phyloP scores from a whole-genome alignment of 2,113 vertebrate species.

The Lepus europaeus region DNA sequence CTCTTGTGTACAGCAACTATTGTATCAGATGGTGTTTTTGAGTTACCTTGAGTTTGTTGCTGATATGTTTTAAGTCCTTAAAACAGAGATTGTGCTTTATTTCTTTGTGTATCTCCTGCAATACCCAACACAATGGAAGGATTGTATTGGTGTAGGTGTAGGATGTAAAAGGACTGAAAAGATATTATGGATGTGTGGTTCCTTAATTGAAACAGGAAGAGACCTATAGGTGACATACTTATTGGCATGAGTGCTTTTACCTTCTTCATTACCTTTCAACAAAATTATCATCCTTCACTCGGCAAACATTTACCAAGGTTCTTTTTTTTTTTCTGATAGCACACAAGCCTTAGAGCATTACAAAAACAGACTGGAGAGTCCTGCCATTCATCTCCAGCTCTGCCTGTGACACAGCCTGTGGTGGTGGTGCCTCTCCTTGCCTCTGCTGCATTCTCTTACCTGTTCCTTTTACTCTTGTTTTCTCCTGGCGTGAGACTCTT shows the following conservation, averaged over 20 bases:
- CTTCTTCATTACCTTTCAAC: not conserved
- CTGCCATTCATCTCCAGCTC: not conserved
- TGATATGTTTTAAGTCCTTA: not conserved
- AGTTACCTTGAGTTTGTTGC: not conserved
- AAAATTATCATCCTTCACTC: not conserved
- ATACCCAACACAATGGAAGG: no score
- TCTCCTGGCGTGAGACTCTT: constrained; percentile 8
- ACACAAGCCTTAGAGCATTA: not conserved
- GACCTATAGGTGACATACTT: not conserved
- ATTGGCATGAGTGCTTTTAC: not conserved
- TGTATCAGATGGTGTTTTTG: not conserved
- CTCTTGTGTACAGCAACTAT: not conserved
- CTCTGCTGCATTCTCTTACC: not conserved
- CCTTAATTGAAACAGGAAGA: not conserved
- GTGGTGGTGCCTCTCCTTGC: not conserved
- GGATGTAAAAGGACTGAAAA: not conserved
- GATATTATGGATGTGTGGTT: not conserved
- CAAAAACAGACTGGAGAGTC: not conserved
- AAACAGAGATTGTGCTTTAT: not conserved
- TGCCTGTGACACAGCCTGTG: not conserved
- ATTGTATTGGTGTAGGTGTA: not conserved
- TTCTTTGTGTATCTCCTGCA: not conserved
- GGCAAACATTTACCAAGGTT: not conserved
- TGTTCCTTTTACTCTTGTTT: not conserved
- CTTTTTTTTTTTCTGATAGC: not conserved